Evolutionary conservation across 30 jellyfish, hydroid and myxozoan genomes (phyloP).

Genomic region (Chrysaora quinquecirrha): DNA sequence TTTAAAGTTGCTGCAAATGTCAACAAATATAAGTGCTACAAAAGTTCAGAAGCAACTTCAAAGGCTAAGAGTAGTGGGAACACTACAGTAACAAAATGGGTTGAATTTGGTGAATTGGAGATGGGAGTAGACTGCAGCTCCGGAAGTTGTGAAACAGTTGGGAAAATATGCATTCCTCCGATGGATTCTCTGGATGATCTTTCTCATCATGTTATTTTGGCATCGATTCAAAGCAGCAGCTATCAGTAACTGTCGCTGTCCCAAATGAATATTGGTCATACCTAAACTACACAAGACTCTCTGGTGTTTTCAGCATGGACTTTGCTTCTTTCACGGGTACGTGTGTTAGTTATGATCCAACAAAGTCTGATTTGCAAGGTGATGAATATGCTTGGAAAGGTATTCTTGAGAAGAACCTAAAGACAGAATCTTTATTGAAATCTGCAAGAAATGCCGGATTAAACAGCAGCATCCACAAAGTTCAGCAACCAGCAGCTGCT

Average conservation of each 20-base stretch:
- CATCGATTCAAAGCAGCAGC: conserved; percentile 45
- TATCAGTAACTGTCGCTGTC: conserved; percentile 25
- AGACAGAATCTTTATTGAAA: conserved; percentile 4
- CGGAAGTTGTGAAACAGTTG: conserved; percentile 44
- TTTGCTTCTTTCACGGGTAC: conserved; percentile 36
- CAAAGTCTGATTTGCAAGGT: conserved; percentile 23
- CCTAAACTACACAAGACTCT: conserved; percentile 27
- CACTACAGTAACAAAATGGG: conserved; percentile 36
- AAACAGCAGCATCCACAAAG: conserved; percentile 16
- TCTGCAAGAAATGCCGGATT: conserved; percentile 24
- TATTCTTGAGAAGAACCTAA: conserved; percentile 18
- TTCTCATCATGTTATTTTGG: conserved; percentile 39
- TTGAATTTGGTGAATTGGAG: conserved; percentile 35
- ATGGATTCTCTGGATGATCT: conserved; percentile 25
- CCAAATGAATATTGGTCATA: conserved; percentile 20
- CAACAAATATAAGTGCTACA: conserved; percentile 53
- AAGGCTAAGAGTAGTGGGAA: not conserved
- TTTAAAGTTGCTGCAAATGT: conserved; percentile 33
- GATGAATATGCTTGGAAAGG: conserved; percentile 46
- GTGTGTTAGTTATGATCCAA: conserved; percentile 30
- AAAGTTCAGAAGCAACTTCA: conserved; percentile 8
- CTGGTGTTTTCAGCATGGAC: conserved; percentile 51
- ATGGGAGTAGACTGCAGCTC: conserved; percentile 56
- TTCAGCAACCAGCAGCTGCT: not conserved
- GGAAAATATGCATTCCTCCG: conserved; percentile 49